phyloP scores from a whole-genome alignment of 1,140 invertebrate species.

The Eumaeus atala region DNA sequence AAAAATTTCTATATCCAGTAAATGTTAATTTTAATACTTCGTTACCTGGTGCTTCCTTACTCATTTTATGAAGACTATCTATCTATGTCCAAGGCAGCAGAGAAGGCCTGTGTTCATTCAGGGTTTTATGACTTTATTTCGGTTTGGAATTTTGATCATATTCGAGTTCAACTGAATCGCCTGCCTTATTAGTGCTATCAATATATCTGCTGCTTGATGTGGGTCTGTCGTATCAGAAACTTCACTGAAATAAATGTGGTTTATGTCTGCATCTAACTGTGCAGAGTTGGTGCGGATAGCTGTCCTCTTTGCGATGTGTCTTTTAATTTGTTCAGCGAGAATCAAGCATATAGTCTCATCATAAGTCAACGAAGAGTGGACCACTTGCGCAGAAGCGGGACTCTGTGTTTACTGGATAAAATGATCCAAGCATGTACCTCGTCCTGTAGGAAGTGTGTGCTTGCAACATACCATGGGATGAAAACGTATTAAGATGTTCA shows the following conservation, averaged over 20 bases:
- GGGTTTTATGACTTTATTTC: conserved; percentile 18
- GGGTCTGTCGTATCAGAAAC: conserved; percentile 9
- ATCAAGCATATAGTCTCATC: conserved; percentile 8
- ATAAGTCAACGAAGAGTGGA: conserved; percentile 12
- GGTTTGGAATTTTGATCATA: conserved; percentile 10
- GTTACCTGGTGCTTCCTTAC: conserved; percentile 9
- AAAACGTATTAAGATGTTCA: conserved; percentile 16
- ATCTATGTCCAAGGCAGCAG: conserved; percentile 11
- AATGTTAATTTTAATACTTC: conserved; percentile 11
- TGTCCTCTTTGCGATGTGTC: background rate
- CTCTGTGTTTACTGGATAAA: background rate
- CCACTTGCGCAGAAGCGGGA: background rate
- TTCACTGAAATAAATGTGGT: conserved; percentile 7
- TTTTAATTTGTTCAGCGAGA: background rate
- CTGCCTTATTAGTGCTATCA: conserved; percentile 5
- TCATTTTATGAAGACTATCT: conserved; percentile 16
- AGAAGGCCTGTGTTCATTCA: conserved; percentile 19
- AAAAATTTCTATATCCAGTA: conserved; percentile 18
- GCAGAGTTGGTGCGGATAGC: background rate
- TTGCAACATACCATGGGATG: conserved; percentile 16
- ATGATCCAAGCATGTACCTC: conserved; percentile 10
- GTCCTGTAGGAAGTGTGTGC: conserved; percentile 12
- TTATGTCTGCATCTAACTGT: conserved; percentile 6
- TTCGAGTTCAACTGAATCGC: conserved; percentile 6
- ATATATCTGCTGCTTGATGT: conserved; percentile 11